Evolutionary conservation across 2,113 vertebrate genomes (phyloP).

Genomic region (Microtus pennsylvanicus): DNA sequence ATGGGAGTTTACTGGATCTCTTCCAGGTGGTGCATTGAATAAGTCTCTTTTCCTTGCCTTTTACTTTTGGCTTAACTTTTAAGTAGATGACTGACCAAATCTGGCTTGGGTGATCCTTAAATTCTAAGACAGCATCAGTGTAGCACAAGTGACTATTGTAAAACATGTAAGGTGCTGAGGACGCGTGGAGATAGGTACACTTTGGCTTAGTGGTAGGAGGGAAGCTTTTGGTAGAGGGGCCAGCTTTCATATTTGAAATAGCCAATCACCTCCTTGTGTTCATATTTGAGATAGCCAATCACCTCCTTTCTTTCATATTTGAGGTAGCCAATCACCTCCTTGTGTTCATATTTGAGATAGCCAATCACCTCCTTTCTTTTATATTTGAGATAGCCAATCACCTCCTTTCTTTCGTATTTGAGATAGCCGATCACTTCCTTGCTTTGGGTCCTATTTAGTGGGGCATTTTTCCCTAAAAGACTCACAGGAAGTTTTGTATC

Average conservation of each 20-base stretch:
- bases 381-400: too few relatives aligned
- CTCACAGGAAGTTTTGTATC: too few relatives aligned
- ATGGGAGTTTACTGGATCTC: background rate
- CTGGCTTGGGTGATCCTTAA: background rate
- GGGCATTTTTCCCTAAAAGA: too few relatives aligned
- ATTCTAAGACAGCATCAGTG: background rate
- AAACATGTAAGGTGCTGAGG: background rate
- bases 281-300: conserved; percentile 1
- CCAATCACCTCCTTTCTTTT: too few relatives aligned
- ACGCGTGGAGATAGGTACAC: background rate
- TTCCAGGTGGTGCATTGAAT: background rate
- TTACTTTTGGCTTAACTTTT: background rate
- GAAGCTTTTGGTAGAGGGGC: background rate
- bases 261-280: background rate
- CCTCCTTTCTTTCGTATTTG: too few relatives aligned
- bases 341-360: too few relatives aligned
- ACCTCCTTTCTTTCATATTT: background rate
- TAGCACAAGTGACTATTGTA: background rate
- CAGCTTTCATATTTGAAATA: conserved; percentile 18
- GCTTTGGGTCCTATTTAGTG: too few relatives aligned
- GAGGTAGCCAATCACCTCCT: too few relatives aligned
- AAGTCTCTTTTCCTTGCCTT: background rate
- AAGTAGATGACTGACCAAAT: background rate
- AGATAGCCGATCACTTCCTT: too few relatives aligned
- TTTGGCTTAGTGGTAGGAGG: conserved; percentile 49